phyloP scores from a whole-genome alignment of 2,113 vertebrate species.

The Gallinago paraguaiae region DNA sequence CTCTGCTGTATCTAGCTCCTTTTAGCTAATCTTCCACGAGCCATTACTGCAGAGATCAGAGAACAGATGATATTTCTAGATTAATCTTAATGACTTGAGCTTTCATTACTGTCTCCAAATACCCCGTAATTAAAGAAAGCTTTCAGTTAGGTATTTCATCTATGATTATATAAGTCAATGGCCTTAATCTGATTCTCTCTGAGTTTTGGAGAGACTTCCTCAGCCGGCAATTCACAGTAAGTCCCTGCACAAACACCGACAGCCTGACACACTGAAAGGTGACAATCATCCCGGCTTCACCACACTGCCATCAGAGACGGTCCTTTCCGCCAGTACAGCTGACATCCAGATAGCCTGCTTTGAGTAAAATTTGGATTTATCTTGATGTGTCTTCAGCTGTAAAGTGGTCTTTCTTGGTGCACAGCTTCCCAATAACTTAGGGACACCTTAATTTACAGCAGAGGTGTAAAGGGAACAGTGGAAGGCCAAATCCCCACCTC shows the following conservation, averaged over 20 bases:
- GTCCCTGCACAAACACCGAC: background rate
- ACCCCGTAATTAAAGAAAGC: background rate
- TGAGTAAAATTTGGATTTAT: background rate
- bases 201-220: background rate
- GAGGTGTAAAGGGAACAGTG: background rate
- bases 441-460: background rate
- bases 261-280: background rate
- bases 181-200: background rate
- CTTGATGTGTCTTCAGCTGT: background rate
- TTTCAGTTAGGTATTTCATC: background rate
- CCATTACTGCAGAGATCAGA: background rate
- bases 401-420: background rate
- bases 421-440: background rate
- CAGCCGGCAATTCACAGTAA: background rate
- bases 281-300: background rate
- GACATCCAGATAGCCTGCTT: background rate
- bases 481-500: background rate
- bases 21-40: background rate
- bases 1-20: background rate
- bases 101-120: background rate
- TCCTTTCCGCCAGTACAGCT: background rate
- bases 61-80: background rate
- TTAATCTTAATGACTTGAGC: background rate
- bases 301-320: background rate
- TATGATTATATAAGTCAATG: background rate